Conservation (phyloP, 2,797 vertebrate genomes). For the Trematomus bernacchii region DNA sequence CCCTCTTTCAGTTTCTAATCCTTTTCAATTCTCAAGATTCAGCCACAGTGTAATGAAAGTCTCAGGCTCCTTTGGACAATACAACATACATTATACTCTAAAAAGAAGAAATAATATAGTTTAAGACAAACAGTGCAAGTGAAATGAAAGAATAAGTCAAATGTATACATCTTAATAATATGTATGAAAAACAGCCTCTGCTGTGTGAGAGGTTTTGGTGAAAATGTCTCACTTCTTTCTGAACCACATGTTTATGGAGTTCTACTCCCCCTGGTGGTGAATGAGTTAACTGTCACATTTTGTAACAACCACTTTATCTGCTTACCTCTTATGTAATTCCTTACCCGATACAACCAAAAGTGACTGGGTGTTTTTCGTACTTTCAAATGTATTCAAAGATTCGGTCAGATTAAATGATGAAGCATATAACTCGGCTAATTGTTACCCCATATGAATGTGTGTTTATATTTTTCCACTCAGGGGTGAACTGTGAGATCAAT, state of each 20-base stretch:
- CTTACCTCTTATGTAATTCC: not conserved
- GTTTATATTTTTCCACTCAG: conserved; percentile 69
- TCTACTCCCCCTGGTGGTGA: conserved; percentile 67
- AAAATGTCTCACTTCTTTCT: conserved; percentile 16
- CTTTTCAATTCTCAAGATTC: not conserved
- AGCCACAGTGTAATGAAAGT: too few species aligned
- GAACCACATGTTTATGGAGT: conserved; percentile 27
- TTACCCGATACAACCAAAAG: not conserved
- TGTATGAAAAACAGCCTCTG: not conserved
- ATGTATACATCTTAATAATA: too few species aligned
- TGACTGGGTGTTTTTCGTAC: not conserved
- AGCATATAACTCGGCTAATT: not conserved
- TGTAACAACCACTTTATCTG: not conserved
- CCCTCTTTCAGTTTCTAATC: conserved; percentile 1
- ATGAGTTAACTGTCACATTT: not conserved
- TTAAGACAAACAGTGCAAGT: too few species aligned
- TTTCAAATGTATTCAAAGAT: conserved; percentile 5
- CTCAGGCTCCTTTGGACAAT: too few species aligned
- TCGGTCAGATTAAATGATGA: not conserved
- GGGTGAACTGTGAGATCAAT: conserved; percentile 94
- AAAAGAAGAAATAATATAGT: too few species aligned
- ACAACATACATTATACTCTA: too few species aligned
- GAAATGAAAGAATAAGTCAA: too few species aligned
- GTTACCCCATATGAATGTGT: not conserved
- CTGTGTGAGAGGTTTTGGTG: conserved; percentile 26